Percentiles rank a stretch among this genome's conserved stretches.
These are phyloP conservation scores for Sterrhoptilus dennistouni DNA, from an alignment of 2,113 vertebrate genomes.

Conservation along the genomic window DNA sequence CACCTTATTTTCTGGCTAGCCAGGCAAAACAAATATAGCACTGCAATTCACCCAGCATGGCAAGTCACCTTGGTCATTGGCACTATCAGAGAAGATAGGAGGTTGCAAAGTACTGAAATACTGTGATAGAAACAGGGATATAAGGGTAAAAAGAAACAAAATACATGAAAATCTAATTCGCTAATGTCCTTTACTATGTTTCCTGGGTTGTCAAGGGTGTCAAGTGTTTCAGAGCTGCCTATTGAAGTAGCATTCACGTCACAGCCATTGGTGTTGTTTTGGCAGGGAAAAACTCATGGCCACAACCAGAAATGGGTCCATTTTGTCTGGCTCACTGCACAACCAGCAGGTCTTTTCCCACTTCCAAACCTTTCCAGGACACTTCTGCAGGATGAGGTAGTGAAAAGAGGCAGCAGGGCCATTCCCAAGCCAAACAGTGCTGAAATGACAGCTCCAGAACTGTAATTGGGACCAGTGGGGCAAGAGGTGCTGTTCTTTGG, in stretches of 20 bases:
- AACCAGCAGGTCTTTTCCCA: background rate
- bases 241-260: accelerated
- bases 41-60: background rate
- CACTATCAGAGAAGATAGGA: background rate
- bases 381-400: too few species aligned
- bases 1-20: background rate
- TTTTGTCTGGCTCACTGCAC: accelerated
- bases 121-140: background rate
- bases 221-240: background rate
- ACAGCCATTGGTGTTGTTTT: background rate
- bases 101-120: background rate
- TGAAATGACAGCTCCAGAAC: background rate
- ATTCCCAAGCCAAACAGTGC: accelerated
- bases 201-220: background rate
- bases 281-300: background rate
- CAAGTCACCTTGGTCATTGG: background rate
- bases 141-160: background rate
- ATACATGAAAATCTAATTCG: background rate
- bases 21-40: background rate
- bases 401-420: background rate
- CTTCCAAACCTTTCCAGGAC: background rate
- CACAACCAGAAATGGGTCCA: background rate
- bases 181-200: background rate
- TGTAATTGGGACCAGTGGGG: accelerated
- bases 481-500: accelerated